Percentiles rank a stretch among this genome's conserved stretches.
phyloP scores from a whole-genome alignment of 2,888 invertebrate genomes.

The Meganola albula region DNA sequence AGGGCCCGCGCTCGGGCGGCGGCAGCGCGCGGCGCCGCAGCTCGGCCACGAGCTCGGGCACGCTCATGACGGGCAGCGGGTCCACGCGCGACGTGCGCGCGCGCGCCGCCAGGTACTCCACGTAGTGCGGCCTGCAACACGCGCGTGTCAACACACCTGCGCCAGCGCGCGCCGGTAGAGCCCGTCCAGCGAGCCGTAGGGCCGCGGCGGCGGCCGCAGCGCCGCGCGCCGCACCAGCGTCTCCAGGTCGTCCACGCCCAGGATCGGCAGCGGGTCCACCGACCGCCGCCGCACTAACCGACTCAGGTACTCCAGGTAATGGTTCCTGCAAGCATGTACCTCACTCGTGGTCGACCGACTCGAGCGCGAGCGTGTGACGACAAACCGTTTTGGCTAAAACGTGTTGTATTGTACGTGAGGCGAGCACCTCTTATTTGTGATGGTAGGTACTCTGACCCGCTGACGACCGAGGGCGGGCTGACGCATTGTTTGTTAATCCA shows the following conservation, averaged over 20 bases:
- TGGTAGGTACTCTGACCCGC: too few relatives aligned
- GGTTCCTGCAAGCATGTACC: conserved; percentile 81
- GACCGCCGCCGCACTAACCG: conserved; percentile 82
- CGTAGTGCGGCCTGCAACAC: conserved; percentile 90
- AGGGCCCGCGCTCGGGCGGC: conserved; percentile 88
- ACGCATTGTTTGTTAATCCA: too few relatives aligned
- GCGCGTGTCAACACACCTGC: conserved; percentile 74
- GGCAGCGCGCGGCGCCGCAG: conserved; percentile 89
- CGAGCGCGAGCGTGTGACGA: too few relatives aligned
- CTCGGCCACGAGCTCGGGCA: conserved; percentile 91
- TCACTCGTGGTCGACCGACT: too few relatives aligned
- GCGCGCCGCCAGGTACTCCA: conserved; percentile 94
- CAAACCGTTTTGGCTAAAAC: too few relatives aligned
- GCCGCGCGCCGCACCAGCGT: conserved; percentile 86
- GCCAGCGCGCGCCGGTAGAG: conserved; percentile 80
- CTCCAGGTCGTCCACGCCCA: conserved; percentile 89
- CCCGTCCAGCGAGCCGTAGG: conserved; percentile 84
- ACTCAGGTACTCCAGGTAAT: conserved; percentile 94
- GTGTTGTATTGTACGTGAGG: too few relatives aligned
- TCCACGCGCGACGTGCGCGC: conserved; percentile 94
- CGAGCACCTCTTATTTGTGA: too few relatives aligned
- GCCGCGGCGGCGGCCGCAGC: conserved; percentile 84
- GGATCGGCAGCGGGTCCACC: conserved; percentile 87
- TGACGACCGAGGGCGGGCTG: too few relatives aligned
- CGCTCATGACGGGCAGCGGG: conserved; percentile 91